phyloP scores from a whole-genome alignment of 2,797 vertebrate species.

The Periophthalmus magnuspinnatus region DNA sequence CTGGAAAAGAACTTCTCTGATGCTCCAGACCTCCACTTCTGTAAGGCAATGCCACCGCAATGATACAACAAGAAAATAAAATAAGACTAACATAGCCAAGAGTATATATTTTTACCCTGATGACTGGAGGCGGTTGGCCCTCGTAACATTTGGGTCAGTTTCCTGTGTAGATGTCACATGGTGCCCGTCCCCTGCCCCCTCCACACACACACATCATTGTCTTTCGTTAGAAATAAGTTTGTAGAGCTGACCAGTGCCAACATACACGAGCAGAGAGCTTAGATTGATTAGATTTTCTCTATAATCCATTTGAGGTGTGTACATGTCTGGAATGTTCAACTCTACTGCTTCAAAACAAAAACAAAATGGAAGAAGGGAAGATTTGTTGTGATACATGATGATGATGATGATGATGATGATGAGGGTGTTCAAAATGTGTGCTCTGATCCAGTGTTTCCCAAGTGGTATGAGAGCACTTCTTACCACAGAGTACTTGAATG shows the following conservation, averaged over 20 bases:
- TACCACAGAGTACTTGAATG: no score
- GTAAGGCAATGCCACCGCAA: slow-evolving; percentile 51
- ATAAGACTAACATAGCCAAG: slow-evolving; percentile 16
- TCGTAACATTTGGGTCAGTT: slow-evolving; percentile 30
- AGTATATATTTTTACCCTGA: slow-evolving; percentile 16
- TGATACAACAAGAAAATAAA: slow-evolving; percentile 1
- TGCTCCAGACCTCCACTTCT: slow-evolving; percentile 45
- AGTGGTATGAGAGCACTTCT: no score
- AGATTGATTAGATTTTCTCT: not conserved
- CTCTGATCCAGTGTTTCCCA: not conserved
- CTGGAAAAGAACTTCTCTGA: slow-evolving; percentile 53
- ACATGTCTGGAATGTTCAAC: slow-evolving; percentile 8
- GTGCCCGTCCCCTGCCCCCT: slow-evolving; percentile 20
- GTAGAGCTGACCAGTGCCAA: not conserved
- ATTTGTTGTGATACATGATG: not conserved
- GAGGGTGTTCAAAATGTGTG: not conserved
- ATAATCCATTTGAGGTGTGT: slow-evolving; percentile 2
- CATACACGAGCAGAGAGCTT: not conserved
- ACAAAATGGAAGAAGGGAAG: not conserved
- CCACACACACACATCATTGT: slow-evolving; percentile 12
- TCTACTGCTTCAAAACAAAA: not conserved
- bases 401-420: no score
- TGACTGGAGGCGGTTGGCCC: slow-evolving; percentile 17
- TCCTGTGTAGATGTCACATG: slow-evolving; percentile 60
- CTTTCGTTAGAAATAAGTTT: not conserved